Evolutionary conservation across 2,113 vertebrate species (phyloP), one percentile per base, ranked within the genome.

Genomic region (Takifugu bimaculatus): DNA sequence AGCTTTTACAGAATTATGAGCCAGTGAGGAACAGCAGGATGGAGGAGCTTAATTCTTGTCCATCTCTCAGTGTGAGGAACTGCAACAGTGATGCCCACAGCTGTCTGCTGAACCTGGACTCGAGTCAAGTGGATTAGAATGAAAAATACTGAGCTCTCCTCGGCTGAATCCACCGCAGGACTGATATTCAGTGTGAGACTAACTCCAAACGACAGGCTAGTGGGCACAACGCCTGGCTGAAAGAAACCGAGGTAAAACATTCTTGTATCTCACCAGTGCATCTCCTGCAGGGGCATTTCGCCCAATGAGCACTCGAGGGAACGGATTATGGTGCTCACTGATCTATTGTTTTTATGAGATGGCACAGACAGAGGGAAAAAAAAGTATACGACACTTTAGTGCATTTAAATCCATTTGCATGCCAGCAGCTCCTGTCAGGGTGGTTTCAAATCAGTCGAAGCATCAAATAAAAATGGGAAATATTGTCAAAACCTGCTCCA

Each of bases 251-350:
- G 84, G 84, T 83, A 74, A 77, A 77, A 65, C 27, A 60, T 60
- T 72, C 65, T 70, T 48, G 28, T 55, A 45, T 73, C 50, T 66
- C 27, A 26, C 43, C 52, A 57, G 26, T 39, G 51, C 59, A 51
- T 71, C 59, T 71, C 26, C 63, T 28, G 15, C 57, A 42, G 63
- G 25, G 71, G 68, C 72, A 48, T 55, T 56, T 61, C 60, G 59
- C 64, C 78, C 81, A 77, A 73, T 70, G 65, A 45, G 63, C 72
- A 80, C 74, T 83, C 65, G 50, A 54, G 63, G 50, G 59, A 15
- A 49, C 7, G 9, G 35, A 39, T 39, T 11, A 39, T 11, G 35
- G 5, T 10, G 35, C 35, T 39, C 35, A 39, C 9, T 9, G 35
- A 39, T 39, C 7, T 10, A 3, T 10, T 9, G 35, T 39, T 39